A percentile compares a stretch with the other conserved stretches of the same genome.
Conservation (phyloP, 2,113 vertebrate genomes). For the Plotosus lineatus region DNA sequence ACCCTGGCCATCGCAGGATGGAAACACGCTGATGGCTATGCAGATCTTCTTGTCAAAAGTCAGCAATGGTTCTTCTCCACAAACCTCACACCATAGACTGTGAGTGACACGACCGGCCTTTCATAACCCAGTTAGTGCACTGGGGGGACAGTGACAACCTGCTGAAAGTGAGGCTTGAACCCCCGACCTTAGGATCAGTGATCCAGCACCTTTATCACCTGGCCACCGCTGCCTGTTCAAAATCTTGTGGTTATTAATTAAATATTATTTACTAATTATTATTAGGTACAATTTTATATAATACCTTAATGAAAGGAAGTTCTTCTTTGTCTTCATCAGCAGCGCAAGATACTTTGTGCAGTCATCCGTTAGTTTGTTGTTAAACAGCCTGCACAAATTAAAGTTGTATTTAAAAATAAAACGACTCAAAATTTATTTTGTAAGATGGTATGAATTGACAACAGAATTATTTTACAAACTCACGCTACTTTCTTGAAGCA, state of each 20-base stretch:
- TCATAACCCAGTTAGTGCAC: too few species aligned
- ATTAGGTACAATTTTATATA: neutral
- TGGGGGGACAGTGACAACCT: too few species aligned
- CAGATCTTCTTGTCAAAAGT: too few species aligned
- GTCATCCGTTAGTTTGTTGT: conserved; percentile 81
- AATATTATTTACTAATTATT: neutral
- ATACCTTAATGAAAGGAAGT: conserved; percentile 80
- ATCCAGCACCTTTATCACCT: too few species aligned
- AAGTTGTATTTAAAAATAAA: neutral
- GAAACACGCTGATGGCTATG: too few species aligned
- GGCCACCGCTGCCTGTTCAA: neutral
- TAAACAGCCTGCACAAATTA: conserved; percentile 76
- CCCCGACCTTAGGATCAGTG: too few species aligned
- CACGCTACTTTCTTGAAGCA: conserved; percentile 82
- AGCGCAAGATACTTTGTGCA: conserved; percentile 71
- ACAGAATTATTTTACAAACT: conserved; percentile 52
- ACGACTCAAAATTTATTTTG: neutral
- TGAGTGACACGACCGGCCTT: too few species aligned
- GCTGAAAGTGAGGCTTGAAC: too few species aligned
- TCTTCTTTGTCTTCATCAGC: conserved; percentile 72
- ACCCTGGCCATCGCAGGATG: too few species aligned
- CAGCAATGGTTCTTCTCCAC: too few species aligned
- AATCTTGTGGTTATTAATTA: neutral
- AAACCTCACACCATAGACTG: too few species aligned
- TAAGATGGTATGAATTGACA: neutral